phyloP scores from a whole-genome alignment of 1,140 invertebrate genomes.

The Ptiloglossa arizonensis region DNA sequence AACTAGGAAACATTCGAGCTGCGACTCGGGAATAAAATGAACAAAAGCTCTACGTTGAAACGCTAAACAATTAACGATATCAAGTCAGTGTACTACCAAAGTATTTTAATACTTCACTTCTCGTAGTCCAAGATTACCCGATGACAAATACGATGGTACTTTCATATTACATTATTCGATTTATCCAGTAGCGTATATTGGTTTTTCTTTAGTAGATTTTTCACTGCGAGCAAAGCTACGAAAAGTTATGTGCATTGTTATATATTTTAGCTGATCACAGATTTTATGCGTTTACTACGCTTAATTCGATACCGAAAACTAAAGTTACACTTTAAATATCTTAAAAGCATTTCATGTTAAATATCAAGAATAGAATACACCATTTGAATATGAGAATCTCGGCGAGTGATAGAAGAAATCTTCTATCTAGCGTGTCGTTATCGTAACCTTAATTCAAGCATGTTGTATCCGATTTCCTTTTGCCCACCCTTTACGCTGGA shows the following conservation, averaged over 20 bases:
- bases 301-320: background rate
- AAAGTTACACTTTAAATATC: background rate
- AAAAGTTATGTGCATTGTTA: too few relatives aligned
- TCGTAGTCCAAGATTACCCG: background rate
- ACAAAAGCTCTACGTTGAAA: background rate
- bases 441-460: slow-evolving; percentile 30
- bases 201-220: too few relatives aligned
- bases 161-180: background rate
- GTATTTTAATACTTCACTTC: background rate
- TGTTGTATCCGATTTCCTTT: slow-evolving; percentile 50
- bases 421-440: background rate
- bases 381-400: background rate
- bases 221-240: too few relatives aligned
- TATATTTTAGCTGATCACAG: background rate
- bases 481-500: slow-evolving; percentile 36
- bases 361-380: background rate
- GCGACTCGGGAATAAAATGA: background rate
- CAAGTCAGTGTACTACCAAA: background rate
- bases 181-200: too few relatives aligned
- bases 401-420: background rate
- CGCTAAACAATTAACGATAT: background rate
- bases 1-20: background rate
- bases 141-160: background rate
- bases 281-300: background rate
- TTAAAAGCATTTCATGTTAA: background rate